Base-by-base conservation (phyloP, 2,113 vertebrate species). In the Lophochroa leadbeateri region DNA sequence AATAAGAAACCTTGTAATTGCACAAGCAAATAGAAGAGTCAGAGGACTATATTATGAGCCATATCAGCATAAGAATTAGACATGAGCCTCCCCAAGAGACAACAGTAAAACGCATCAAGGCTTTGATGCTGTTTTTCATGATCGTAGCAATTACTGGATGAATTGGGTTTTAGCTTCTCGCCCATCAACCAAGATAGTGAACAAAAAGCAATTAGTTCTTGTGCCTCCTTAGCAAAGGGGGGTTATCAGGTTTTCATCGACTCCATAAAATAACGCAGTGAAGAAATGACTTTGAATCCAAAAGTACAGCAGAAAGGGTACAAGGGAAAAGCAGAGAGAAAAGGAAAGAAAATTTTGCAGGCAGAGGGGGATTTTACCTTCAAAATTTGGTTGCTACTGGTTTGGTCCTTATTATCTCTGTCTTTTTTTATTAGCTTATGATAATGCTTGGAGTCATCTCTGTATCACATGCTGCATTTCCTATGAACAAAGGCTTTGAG, bases 1-100 rank as follows among this genome's bases (percentile, higher is more conserved):
- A 97, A 85, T 97, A 97, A 98, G 96, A 97, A 97, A 95, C 94
- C 92, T 95, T 97, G 94, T 97, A 98, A 98, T 97, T 97, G 97
- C 96, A 93, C 92, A 95, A 98, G 96, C 97, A 98, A 97, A 97
- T 94, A 97, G 95, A 97, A 97, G 96, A 97, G 97, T 96, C 93
- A 90, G 95, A 98, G 94, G 89, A 97, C 97, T 97, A 55, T 96
- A 96, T 97, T 97, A 97, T 94, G 95, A 97, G 89, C 92, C n/a
- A 91, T 95, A 97, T 98, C 97, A 98, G 96, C 96, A 97, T 97
- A 95, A 97, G 97, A 97, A 97, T 98, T 97, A 98, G 97, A 97
- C 82, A 41, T 37, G 95, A 97, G 69, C 90, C 89, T 94, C 97
- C 97, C 97, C 96, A 91, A 91, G 97, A 97, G 97, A 97, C 70